Evolutionary conservation across 1,140 invertebrate genomes (phyloP), one percentile per base, ranked within the genome.

Genomic region (Rhagoletis zephyria): DNA sequence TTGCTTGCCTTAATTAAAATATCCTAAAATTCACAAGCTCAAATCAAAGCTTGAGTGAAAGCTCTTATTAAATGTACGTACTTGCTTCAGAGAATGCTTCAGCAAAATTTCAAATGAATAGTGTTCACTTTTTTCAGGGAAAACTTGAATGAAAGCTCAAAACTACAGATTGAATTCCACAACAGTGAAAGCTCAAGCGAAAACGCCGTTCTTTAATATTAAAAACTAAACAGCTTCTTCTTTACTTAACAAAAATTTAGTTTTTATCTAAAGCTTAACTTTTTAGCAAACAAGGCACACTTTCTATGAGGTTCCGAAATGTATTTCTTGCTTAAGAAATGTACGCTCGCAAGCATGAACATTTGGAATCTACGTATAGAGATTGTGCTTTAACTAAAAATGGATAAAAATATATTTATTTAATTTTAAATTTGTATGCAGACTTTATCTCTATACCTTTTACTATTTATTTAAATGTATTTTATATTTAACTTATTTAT

Each of bases 291-390:
- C 48, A 63, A 85, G 56, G 85, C 59, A 45, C 60, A 67, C 40
- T 85, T 48, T 64, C 70, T 59, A 87, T 87, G 51, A 85, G 48
- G 85, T 67, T 81, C 74, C 74, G 60, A 61, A 87, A 87, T 89
- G 87, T 88, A 81, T 89, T 85, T 89, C 77, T 88, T 89, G 88
- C 89, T 86, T 87, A 88, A 86, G 87, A 86, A 87, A 88, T 88
- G 87, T 88, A 61, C 88, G 88, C 87, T 89, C 89, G 89, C 51
- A 59, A 51, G 40, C 40, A 67, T 86, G 59, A 61, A 85, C 87
- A 30, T 89, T 90, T 90, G 91, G 89, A 91, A 87, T 59, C 56
- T 87, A 77, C 51, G 60, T 61, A 74, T 87, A 87, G 85, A 87
- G 63, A 67, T 67, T 87, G 65, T 56, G 63, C 65, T 87, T 67